Evolutionary conservation across 2,797 vertebrate species (phyloP).

Genomic region (Urosaurus nigricauda): DNA sequence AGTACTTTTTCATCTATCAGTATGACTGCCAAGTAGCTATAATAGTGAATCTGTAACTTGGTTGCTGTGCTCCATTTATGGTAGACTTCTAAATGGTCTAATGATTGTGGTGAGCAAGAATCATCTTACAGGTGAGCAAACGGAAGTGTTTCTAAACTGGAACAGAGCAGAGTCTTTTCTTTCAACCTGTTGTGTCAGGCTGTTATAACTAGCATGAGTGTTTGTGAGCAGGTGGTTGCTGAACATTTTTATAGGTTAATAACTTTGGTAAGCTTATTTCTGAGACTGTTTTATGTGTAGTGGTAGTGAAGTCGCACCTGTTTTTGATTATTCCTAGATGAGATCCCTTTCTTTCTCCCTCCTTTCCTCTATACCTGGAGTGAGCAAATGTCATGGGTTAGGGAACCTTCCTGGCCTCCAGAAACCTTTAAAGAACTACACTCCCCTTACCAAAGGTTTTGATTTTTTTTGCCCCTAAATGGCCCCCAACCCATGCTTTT

Average conservation of each 20-base stretch:
- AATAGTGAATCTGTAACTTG: not conserved
- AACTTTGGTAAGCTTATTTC: not conserved
- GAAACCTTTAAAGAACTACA: no score
- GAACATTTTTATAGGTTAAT: not conserved
- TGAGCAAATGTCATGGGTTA: no score
- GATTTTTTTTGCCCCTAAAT: no score
- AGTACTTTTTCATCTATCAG: not conserved
- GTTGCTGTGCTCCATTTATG: not conserved
- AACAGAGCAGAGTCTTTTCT: no score
- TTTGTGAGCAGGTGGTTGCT: not conserved
- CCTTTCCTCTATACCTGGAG: not conserved
- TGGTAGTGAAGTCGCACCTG: not conserved
- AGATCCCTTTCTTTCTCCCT: not conserved
- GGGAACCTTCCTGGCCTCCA: no score
- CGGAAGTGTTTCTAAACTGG: not conserved
- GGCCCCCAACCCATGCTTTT: no score
- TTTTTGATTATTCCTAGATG: not conserved
- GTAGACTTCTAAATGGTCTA: not conserved
- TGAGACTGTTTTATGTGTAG: not conserved
- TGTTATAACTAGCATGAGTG: not conserved
- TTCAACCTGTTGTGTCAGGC: no score
- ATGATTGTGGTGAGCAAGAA: not conserved
- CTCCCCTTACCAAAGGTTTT: no score
- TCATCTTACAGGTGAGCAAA: not conserved
- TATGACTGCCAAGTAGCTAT: conserved; percentile 5